Evolutionary conservation across 1,140 invertebrate species (phyloP).

Genomic region (Manduca sexta): DNA sequence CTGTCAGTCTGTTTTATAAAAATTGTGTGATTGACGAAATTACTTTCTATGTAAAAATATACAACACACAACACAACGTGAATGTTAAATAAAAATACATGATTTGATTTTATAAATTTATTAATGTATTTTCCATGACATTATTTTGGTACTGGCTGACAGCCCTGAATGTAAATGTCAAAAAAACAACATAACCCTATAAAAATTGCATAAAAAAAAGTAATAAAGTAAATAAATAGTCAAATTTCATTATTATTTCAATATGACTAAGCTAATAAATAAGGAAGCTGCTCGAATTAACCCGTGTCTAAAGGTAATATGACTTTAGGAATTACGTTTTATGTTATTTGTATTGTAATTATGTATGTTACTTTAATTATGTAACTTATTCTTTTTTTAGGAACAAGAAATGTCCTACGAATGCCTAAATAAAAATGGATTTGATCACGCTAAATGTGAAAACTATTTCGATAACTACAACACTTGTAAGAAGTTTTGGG

Average conservation of each 20-base stretch:
- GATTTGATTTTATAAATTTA: too few species aligned
- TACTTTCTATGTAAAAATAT: too few species aligned
- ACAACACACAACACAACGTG: too few species aligned
- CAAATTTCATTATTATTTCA: conserved; percentile 2
- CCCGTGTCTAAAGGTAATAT: conserved; percentile 54
- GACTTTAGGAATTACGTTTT: neutral
- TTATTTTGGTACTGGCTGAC: too few species aligned
- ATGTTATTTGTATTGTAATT: neutral
- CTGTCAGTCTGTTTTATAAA: too few species aligned
- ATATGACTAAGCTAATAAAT: conserved; percentile 44
- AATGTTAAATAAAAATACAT: too few species aligned
- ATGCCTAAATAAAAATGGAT: conserved; percentile 76
- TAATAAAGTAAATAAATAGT: conserved; percentile 9
- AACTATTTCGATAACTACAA: conserved; percentile 79
- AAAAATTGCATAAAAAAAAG: conserved; percentile 11
- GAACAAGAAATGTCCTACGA: conserved; percentile 76
- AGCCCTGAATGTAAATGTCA: neutral
- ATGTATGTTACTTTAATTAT: conserved; percentile 28
- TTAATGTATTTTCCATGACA: too few species aligned
- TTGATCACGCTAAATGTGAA: conserved; percentile 75
- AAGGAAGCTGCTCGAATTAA: conserved; percentile 46
- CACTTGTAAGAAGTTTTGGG: conserved; percentile 77
- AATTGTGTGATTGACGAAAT: too few species aligned
- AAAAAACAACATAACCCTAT: conserved; percentile 11
- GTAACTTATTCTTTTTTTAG: conserved; percentile 39